Conservation (phyloP, 1,140 invertebrate species). For the Drosophila ironensis region DNA sequence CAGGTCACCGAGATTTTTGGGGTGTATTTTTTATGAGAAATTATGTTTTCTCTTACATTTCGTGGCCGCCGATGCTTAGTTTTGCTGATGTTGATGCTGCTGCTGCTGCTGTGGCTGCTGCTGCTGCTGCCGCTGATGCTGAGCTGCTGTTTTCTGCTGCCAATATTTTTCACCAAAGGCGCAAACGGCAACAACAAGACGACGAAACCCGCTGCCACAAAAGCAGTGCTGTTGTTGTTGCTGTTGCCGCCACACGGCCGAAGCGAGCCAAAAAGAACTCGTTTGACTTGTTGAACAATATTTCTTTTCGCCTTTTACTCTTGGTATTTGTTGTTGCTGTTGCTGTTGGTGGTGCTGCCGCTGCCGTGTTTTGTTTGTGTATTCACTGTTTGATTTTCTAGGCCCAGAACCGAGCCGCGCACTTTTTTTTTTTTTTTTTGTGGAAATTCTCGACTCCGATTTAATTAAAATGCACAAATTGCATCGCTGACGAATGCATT, state of each 20-base stretch:
- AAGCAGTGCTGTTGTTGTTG: constrained; percentile 45
- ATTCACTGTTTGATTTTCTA: constrained; percentile 33
- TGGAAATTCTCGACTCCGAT: constrained; percentile 43
- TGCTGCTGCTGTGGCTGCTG: not conserved
- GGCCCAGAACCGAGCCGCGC: not conserved
- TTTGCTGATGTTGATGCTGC: constrained; percentile 11
- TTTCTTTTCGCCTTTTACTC: constrained; percentile 63
- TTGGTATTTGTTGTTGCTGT: constrained; percentile 44
- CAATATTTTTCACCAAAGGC: constrained; percentile 79
- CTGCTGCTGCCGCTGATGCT: constrained; percentile 7
- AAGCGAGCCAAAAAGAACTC: constrained; percentile 79
- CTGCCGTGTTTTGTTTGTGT: constrained; percentile 55
- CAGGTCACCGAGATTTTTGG: too few species aligned
- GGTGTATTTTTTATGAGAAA: constrained; percentile 29
- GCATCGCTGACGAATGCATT: not conserved
- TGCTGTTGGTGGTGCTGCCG: constrained; percentile 16
- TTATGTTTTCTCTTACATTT: constrained; percentile 43
- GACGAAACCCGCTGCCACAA: constrained; percentile 57
- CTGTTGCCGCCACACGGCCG: constrained; percentile 67
- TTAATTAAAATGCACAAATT: constrained; percentile 43
- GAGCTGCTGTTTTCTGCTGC: constrained; percentile 45
- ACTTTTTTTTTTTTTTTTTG: not conserved
- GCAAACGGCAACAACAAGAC: constrained; percentile 54
- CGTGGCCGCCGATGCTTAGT: too few species aligned
- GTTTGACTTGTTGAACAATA: constrained; percentile 81